Evolutionary conservation across 2,113 vertebrate genomes (phyloP).

Genomic region (Perca fluviatilis): DNA sequence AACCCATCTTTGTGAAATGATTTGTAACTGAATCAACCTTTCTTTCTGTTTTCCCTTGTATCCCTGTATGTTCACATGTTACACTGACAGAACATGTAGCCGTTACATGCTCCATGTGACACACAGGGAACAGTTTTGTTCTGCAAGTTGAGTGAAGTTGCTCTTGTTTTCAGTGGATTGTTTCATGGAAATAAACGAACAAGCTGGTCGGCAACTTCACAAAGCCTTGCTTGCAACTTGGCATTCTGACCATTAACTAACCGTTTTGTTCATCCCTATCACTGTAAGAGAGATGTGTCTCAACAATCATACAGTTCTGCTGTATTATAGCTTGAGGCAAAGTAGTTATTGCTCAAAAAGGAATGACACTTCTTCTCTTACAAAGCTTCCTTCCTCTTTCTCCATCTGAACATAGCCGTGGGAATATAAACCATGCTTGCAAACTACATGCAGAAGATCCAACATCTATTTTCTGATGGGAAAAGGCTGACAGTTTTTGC

Average conservation of each 20-base stretch:
- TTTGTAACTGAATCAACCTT: slow-evolving; percentile 65
- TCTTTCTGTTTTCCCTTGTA: slow-evolving; percentile 37
- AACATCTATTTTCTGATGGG: slow-evolving; percentile 74
- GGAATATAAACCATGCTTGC: slow-evolving; percentile 62
- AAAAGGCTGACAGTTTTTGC: slow-evolving; percentile 61
- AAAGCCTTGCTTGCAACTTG: slow-evolving; percentile 43
- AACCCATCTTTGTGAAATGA: slow-evolving; percentile 8
- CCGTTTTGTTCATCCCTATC: slow-evolving; percentile 37
- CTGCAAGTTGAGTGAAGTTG: slow-evolving; percentile 68
- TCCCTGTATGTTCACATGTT: slow-evolving; percentile 73
- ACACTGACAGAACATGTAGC: slow-evolving; percentile 26
- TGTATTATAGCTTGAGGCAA: slow-evolving; percentile 43
- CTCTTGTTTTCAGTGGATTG: slow-evolving; percentile 34
- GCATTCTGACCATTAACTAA: slow-evolving; percentile 51
- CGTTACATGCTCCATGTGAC: slow-evolving; percentile 60
- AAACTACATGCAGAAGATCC: slow-evolving; percentile 65
- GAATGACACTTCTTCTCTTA: slow-evolving; percentile 74
- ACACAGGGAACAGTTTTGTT: slow-evolving; percentile 58
- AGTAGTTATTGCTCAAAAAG: slow-evolving; percentile 41
- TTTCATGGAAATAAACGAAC: background rate
- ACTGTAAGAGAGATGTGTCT: slow-evolving; percentile 77
- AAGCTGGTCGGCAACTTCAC: slow-evolving; percentile 70
- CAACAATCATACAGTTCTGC: slow-evolving; percentile 12
- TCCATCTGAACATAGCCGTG: slow-evolving; percentile 73
- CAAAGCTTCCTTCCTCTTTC: slow-evolving; percentile 68